Percentiles rank a stretch among this genome's conserved stretches.
phyloP scores from a whole-genome alignment of 2,113 vertebrate species.

The Percina caprodes region DNA sequence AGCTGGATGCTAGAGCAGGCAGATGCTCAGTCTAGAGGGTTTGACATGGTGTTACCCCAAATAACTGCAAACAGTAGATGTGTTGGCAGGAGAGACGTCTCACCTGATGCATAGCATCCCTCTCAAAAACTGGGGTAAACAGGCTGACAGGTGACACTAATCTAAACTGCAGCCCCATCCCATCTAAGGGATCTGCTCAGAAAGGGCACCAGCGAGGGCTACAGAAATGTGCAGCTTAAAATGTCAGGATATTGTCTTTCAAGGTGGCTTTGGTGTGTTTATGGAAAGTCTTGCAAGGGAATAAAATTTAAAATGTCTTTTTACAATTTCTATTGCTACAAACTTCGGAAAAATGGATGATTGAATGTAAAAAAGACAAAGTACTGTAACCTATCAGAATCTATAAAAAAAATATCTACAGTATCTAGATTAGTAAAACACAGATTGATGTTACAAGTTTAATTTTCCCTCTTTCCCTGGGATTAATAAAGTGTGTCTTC shows the following conservation, averaged over 20 bases:
- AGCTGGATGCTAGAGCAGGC: slow-evolving; percentile 47
- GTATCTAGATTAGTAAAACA: background rate
- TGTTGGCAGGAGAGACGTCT: slow-evolving; percentile 47
- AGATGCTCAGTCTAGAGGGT: slow-evolving; percentile 58
- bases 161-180: background rate
- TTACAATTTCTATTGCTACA: background rate
- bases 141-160: slow-evolving; percentile 31
- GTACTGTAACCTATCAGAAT: background rate
- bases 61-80: slow-evolving; percentile 57
- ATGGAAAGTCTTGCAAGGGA: background rate
- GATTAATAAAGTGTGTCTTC: no score
- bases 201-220: background rate
- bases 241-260: slow-evolving; percentile 13
- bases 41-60: slow-evolving; percentile 58
- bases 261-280: background rate
- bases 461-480: no score
- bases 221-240: background rate
- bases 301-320: background rate
- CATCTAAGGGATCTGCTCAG: slow-evolving; percentile 2
- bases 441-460: background rate
- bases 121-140: slow-evolving; percentile 32
- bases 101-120: slow-evolving; percentile 35
- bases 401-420: background rate
- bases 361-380: background rate
- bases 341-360: background rate